A percentile compares a stretch with the other conserved stretches of the same genome.
phyloP scores from a whole-genome alignment of 2,113 vertebrate genomes.

The Eptesicus fuscus region DNA sequence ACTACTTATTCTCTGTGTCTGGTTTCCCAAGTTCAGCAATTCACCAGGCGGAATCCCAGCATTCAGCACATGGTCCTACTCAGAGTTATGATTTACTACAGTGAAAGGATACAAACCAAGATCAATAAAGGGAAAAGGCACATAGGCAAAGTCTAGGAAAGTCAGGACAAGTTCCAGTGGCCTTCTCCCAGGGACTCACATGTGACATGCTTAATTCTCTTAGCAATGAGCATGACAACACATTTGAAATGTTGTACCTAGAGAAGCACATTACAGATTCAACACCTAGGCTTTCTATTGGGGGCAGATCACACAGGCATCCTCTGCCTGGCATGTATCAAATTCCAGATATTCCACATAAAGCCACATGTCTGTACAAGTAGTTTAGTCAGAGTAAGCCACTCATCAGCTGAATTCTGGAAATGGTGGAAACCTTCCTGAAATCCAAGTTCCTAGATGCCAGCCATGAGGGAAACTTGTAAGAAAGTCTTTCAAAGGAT shows the following conservation, averaged over 20 bases:
- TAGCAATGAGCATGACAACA: neutral
- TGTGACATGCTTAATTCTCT: neutral
- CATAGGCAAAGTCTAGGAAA: neutral
- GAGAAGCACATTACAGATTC: neutral
- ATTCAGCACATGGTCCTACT: neutral
- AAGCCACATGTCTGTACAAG: neutral
- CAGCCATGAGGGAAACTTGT: neutral
- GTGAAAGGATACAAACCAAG: neutral
- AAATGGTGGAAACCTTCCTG: neutral
- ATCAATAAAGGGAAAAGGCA: neutral
- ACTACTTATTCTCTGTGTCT: neutral
- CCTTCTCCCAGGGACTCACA: neutral
- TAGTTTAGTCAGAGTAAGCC: neutral
- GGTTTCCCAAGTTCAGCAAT: neutral
- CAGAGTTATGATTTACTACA: neutral
- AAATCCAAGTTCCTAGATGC: neutral
- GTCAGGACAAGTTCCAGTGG: neutral
- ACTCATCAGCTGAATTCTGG: neutral
- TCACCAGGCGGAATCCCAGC: neutral
- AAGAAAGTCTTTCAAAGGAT: neutral
- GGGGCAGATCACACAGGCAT: neutral
- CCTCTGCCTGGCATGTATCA: neutral
- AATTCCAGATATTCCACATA: neutral
- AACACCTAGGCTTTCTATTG: neutral
- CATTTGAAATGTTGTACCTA: neutral